Evolutionary conservation across 2,888 invertebrate genomes (phyloP).

Genomic region (Idaea biselata): DNA sequence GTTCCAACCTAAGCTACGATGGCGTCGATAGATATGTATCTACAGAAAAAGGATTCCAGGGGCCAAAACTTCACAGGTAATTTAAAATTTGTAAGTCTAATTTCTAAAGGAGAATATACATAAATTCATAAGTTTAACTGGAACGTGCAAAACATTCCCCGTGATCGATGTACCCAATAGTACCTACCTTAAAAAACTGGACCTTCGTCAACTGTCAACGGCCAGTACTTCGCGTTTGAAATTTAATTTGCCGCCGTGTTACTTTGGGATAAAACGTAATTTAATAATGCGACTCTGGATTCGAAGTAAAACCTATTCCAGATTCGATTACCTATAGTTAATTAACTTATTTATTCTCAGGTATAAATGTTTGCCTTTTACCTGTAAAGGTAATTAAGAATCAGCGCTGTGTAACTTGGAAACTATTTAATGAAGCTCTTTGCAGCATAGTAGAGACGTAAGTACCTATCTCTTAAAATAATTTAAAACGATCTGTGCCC

Average conservation of each 20-base stretch:
- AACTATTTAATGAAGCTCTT: no score
- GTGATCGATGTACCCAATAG: conserved; percentile 35
- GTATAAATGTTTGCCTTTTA: neutral
- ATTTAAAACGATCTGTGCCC: no score
- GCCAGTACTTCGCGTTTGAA: conserved; percentile 50
- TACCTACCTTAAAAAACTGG: conserved; percentile 36
- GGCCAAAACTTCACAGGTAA: conserved; percentile 6
- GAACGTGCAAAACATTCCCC: conserved; percentile 24
- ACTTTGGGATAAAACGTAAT: conserved; percentile 40
- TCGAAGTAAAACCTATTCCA: neutral
- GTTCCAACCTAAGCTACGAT: no score
- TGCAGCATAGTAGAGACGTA: no score
- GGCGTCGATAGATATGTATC: neutral
- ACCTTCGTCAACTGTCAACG: conserved; percentile 70
- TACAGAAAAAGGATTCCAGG: neutral
- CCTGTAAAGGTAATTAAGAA: no score
- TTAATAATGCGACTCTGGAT: conserved; percentile 41
- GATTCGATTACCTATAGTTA: neutral
- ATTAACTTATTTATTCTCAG: neutral
- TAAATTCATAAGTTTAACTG: conserved; percentile 28
- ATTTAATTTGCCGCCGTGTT: conserved; percentile 65
- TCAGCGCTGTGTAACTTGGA: no score
- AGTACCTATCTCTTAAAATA: no score
- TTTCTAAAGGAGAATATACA: conserved; percentile 19
- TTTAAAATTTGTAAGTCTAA: conserved; percentile 7